Conservation (phyloP, 1,140 invertebrate species). For the Eumeta japonica region DNA sequence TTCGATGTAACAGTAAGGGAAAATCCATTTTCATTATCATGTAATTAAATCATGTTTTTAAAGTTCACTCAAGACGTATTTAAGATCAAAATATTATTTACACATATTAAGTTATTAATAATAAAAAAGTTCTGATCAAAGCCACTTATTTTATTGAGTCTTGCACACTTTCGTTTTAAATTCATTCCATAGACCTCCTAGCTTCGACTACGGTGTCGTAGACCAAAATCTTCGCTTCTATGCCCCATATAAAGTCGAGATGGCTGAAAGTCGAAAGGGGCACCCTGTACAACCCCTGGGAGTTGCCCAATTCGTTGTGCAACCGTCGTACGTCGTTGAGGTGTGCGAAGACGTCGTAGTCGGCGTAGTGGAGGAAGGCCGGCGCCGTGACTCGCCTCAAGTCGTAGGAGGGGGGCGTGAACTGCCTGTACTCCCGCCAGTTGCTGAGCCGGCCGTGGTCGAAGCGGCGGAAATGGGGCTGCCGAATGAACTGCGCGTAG, state of each 20-base stretch:
- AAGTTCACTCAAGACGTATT: too few relatives aligned
- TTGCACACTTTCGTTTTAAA: too few relatives aligned
- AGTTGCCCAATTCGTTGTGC: conserved; percentile 57
- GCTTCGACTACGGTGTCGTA: conserved; percentile 45
- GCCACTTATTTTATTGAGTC: too few relatives aligned
- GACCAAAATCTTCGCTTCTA: conserved; percentile 47
- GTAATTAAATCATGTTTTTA: too few relatives aligned
- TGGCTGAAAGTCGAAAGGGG: conserved; percentile 56
- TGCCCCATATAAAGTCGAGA: conserved; percentile 62
- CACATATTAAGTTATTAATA: too few relatives aligned
- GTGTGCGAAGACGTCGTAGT: conserved; percentile 70
- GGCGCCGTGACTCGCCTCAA: conserved; percentile 62
- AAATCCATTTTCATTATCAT: too few relatives aligned
- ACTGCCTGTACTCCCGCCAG: conserved; percentile 48
- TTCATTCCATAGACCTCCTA: conserved; percentile 34
- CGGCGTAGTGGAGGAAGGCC: conserved; percentile 69
- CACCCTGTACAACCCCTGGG: conserved; percentile 53
- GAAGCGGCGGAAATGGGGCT: conserved; percentile 63
- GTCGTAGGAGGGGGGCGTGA: conserved; percentile 61
- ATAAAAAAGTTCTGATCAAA: too few relatives aligned
- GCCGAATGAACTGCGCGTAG: conserved; percentile 68
- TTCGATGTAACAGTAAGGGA: too few relatives aligned
- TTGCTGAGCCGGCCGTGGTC: conserved; percentile 66
- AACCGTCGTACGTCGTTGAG: conserved; percentile 61
- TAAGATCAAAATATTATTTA: too few relatives aligned